phyloP scores from a whole-genome alignment of 2,113 vertebrate genomes.

The Ceyx melanurus region DNA sequence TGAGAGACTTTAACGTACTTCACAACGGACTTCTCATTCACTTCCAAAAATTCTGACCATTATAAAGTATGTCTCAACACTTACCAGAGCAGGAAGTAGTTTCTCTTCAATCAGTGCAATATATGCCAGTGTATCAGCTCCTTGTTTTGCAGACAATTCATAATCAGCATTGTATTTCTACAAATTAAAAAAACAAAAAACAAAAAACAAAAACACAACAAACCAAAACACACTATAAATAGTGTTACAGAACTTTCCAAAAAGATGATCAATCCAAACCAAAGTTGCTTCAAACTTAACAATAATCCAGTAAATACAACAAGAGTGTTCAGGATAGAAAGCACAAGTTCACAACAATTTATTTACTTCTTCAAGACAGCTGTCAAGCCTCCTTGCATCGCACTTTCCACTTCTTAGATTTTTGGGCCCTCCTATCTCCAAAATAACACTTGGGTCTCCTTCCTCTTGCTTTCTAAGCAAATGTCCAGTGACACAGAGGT shows the following conservation, averaged over 20 bases:
- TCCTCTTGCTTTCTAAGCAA: not conserved
- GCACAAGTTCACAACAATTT: not conserved
- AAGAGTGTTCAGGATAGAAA: not conserved
- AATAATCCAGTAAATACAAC: not conserved
- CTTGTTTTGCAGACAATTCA: constrained; percentile 91
- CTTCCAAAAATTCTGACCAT: not conserved
- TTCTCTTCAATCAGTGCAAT: constrained; percentile 96
- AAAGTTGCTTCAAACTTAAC: not conserved
- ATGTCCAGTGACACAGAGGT: not conserved
- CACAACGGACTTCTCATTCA: not conserved
- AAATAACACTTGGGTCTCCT: not conserved
- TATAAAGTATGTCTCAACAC: not conserved
- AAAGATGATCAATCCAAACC: not conserved
- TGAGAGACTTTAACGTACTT: not conserved
- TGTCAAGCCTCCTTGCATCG: not conserved
- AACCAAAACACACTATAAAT: not conserved
- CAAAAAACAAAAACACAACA: not conserved
- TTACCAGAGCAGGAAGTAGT: constrained; percentile 89
- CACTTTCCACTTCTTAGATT: not conserved
- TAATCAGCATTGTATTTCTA: constrained; percentile 96
- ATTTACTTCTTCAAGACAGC: not conserved
- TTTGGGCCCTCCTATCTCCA: not conserved
- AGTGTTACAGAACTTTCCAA: not conserved
- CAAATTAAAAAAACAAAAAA: not conserved
- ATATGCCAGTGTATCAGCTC: constrained; percentile 95